phyloP scores from a whole-genome alignment of 2,888 invertebrate species.

The Piscicola geometra region DNA sequence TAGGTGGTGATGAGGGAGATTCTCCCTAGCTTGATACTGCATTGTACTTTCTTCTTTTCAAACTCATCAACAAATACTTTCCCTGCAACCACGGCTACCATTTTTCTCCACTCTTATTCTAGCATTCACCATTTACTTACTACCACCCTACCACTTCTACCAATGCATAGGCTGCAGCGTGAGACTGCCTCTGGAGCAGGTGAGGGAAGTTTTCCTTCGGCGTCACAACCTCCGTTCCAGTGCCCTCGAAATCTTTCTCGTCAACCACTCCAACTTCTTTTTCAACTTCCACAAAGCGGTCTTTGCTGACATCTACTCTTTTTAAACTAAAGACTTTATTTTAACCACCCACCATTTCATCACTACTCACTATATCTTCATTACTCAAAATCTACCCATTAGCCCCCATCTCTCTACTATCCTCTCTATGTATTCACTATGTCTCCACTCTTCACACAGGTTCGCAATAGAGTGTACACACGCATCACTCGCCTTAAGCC shows the following conservation, averaged over 20 bases:
- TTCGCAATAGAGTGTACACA: conserved; percentile 63
- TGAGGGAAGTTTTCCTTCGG: conserved; percentile 65
- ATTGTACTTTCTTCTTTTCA: too few relatives aligned
- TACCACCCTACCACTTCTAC: conserved; percentile 35
- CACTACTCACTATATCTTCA: too few relatives aligned
- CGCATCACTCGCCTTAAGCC: conserved; percentile 63
- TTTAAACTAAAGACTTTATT: too few relatives aligned
- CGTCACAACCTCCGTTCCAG: conserved; percentile 64
- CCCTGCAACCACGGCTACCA: not conserved
- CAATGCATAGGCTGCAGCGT: too few relatives aligned
- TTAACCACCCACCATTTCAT: too few relatives aligned
- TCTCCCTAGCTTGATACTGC: too few relatives aligned
- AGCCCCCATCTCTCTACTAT: too few relatives aligned
- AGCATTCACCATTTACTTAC: not conserved
- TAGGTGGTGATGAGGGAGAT: too few relatives aligned
- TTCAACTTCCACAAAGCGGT: conserved; percentile 65
- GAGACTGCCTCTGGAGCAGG: conserved; percentile 60
- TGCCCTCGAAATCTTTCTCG: conserved; percentile 65
- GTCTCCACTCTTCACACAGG: conserved; percentile 39
- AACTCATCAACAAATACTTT: too few relatives aligned
- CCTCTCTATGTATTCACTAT: not conserved
- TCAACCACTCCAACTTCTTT: conserved; percentile 66
- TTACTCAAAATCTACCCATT: too few relatives aligned
- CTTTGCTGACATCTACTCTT: too few relatives aligned
- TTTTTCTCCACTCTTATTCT: not conserved